A percentile compares a stretch with the other conserved stretches of the same genome.
Conservation (phyloP, 2,113 vertebrate species). For the Xyliphius kryptos region DNA sequence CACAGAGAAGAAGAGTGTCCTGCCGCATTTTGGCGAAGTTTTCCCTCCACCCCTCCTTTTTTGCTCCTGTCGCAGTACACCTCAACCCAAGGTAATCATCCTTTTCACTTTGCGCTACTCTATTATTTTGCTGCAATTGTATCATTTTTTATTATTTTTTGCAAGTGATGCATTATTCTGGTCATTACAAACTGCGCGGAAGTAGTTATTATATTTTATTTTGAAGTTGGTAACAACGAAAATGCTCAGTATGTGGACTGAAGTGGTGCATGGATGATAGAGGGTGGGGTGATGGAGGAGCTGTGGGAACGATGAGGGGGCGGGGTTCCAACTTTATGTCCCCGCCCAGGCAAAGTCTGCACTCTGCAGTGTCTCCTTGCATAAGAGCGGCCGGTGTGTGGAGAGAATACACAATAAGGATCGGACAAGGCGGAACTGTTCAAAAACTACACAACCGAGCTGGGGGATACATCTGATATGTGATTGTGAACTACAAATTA, state of each 20-base stretch:
- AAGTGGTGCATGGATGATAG: constrained; percentile 21
- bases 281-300: neutral
- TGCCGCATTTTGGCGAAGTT: constrained; percentile 28
- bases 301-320: no score
- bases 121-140: no score
- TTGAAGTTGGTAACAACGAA: constrained; percentile 2
- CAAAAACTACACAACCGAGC: no score
- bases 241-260: constrained; percentile 12
- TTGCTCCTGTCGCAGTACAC: constrained; percentile 38
- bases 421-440: no score
- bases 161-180: no score
- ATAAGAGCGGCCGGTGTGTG: constrained; percentile 41
- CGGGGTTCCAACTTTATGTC: constrained; percentile 32
- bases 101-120: no score
- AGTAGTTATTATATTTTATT: no score
- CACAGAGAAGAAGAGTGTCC: constrained; percentile 24
- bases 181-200: no score
- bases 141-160: no score
- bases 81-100: constrained; percentile 32
- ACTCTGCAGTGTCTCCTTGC: constrained; percentile 46
- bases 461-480: no score
- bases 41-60: constrained; percentile 2
- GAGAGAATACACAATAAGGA: no score
- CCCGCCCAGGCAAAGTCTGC: constrained; percentile 24
- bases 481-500: no score